These are phyloP conservation scores for Schizopygopsis pylzovi DNA, from an alignment of 2,797 vertebrate species.

Conservation along the genomic window DNA sequence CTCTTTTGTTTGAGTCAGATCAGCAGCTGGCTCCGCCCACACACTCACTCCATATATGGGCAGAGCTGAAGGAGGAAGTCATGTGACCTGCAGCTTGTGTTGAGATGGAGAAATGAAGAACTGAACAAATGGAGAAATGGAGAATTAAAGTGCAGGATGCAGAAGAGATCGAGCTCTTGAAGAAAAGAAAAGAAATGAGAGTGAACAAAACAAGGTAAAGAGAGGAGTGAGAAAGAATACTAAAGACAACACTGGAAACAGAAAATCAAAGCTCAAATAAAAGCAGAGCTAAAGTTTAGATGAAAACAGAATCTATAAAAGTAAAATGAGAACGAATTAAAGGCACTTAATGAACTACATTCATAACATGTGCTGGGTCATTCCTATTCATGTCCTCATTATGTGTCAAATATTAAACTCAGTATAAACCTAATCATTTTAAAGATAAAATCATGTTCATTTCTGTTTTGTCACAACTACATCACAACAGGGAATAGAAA, in stretches of 20 bases:
- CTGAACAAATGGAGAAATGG: neutral
- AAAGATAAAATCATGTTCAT: neutral
- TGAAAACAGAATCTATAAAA: neutral
- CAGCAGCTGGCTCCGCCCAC: conserved; percentile 43
- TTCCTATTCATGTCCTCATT: neutral
- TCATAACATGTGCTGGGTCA: neutral
- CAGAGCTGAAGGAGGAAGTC: conserved; percentile 82
- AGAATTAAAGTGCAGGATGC: conserved; percentile 12
- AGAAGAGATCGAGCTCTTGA: neutral
- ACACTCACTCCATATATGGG: conserved; percentile 73
- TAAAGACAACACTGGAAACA: neutral
- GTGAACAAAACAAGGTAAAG: neutral
- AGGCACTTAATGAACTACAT: neutral
- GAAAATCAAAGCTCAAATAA: neutral
- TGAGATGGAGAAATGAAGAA: conserved; percentile 42
- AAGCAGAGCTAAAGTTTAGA: neutral
- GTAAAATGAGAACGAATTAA: neutral
- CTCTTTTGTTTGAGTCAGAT: conserved; percentile 15
- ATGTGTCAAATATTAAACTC: neutral
- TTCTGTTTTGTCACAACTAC: neutral
- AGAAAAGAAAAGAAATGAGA: neutral
- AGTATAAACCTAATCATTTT: neutral
- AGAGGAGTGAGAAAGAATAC: neutral
- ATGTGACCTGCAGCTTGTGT: conserved; percentile 78
- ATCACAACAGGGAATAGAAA: neutral